Evolutionary conservation across 2,113 vertebrate species (phyloP), one percentile per base, ranked within the genome.

Genomic region (Boulengeromyrus knoepffleri): DNA sequence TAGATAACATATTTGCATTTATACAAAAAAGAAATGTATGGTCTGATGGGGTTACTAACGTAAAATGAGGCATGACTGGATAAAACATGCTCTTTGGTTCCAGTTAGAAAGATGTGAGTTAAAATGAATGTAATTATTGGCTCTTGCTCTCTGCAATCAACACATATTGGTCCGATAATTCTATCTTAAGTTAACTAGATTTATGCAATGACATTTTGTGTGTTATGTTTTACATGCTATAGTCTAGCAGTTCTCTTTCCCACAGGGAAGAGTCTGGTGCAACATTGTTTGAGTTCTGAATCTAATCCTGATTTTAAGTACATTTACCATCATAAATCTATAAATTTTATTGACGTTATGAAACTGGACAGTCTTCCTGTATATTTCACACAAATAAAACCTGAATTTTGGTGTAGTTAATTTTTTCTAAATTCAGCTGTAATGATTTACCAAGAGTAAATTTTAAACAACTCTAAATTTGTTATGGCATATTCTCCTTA

Each of bases 171-270:
- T 90, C 87, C 77, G 85, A 93, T 91, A 88, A 93, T 90, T 92
- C 90, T 91, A 91, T 92, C 91, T 88, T 90, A 91, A 90, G 66
- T 90, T 91, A 91, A 93, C 90, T 92, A 91, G 91, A 88, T 92
- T 91, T 90, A 92, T 91, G 88, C 91, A 91, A 91, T 93, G 90
- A 89, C 91, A 91, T 92, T 92, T 91, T 91, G 90, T 84, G 89
- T 84, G 91, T 85, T 92, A 42, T 36, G 89, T 89, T 91, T 86
- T 84, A 91, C 88, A 89, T 88, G 88, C 74, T 92, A 88, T 31
- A 87, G 85, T 88, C 88, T 89, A 84, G 50, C 52, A 70, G 74
- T 50, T 83, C 83, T 83, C 89, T 88, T 88, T 88, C 62, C 88
- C 74, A 88, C 89, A 62, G 86, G 53, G 80, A 91, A 88, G 56